Evolutionary conservation across 2,888 invertebrate genomes (phyloP), one percentile per base, ranked within the genome.

Genomic region (Molorchus minor): DNA sequence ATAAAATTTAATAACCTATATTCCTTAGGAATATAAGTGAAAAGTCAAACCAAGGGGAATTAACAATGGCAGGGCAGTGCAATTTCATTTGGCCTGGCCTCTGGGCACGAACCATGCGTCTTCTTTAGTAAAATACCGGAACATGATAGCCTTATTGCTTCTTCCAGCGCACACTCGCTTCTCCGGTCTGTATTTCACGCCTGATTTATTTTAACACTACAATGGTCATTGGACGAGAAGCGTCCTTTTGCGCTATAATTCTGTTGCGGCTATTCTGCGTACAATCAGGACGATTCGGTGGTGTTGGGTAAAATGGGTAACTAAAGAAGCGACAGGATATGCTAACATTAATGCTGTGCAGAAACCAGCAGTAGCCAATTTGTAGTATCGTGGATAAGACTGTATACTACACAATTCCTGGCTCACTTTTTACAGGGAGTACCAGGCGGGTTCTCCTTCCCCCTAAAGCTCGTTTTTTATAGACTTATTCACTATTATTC

Each of bases 61-160:
- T 62, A 61, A 62, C 57, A 57, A 59, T 62, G 64, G 61, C 60
- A 63, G 64, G 57, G 57, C 59, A 65, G 64, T 49, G 64, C 68
- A 68, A 68, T 68, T 68, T 68, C 69, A 69, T 70, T 71, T 69
- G 68, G 62, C 44, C 57, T 63, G 61, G 61, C 67, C 64, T 56
- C 43, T 19, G 41, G 70, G 62, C 64, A 62, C 61, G 58, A 66
- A 67, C 71, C 68, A 72, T 75, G 72, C 69, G 73, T 75, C 75
- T 75, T 73, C 74, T 73, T 75, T 75, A 75, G 73, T 68, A 75
- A 76, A 77, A 76, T 74, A 75, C 75, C 77, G 77, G 76, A 77
- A 77, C 76, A 77, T 76, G 76, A 76, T 76, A 77, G 75, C 75
- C 75, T 75, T 75, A 76, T 77, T 76, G 77, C 75, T 75, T 70